phyloP scores from a whole-genome alignment of 2,113 vertebrate genomes.

The western clawed frog (Xenopus tropicalis) region DNA sequence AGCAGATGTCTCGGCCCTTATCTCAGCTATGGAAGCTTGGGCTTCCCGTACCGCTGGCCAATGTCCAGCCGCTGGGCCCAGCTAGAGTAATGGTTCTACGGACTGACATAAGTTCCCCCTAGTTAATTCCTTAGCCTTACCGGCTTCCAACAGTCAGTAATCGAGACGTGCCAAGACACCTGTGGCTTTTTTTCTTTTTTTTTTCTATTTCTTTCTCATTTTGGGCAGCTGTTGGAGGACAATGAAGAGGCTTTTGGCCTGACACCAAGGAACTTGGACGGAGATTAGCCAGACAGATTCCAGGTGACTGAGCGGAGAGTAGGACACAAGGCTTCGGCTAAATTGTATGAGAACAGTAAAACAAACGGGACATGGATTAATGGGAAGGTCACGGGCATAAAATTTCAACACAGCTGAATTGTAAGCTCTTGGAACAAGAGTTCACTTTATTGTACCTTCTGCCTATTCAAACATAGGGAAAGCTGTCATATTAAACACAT shows the following conservation, averaged over 20 bases:
- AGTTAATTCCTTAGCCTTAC: slow-evolving; percentile 30
- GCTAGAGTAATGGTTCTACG: slow-evolving; percentile 22
- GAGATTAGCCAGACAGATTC: not conserved
- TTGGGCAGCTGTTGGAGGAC: slow-evolving; percentile 22
- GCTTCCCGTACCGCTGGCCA: slow-evolving; percentile 15
- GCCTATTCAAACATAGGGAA: no score
- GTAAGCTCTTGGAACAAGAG: not conserved
- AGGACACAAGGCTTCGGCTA: not conserved
- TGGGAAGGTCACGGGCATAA: not conserved
- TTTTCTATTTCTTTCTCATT: not conserved
- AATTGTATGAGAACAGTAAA: not conserved
- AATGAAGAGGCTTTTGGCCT: slow-evolving; percentile 15
- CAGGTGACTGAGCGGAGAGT: slow-evolving; percentile 11
- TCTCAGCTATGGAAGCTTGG: slow-evolving; percentile 25
- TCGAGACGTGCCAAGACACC: slow-evolving; percentile 36
- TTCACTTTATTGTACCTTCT: no score
- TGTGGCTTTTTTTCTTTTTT: slow-evolving; percentile 6
- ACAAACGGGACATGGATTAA: not conserved
- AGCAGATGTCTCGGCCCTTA: slow-evolving; percentile 37
- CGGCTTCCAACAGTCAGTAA: slow-evolving; percentile 6
- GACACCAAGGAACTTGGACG: slow-evolving; percentile 3
- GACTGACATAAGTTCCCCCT: slow-evolving; percentile 32
- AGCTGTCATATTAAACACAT: no score
- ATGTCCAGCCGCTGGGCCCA: slow-evolving; percentile 12
- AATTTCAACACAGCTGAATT: not conserved